phyloP scores from a whole-genome alignment of 2,113 vertebrate genomes.

The Maccullochella peelii region DNA sequence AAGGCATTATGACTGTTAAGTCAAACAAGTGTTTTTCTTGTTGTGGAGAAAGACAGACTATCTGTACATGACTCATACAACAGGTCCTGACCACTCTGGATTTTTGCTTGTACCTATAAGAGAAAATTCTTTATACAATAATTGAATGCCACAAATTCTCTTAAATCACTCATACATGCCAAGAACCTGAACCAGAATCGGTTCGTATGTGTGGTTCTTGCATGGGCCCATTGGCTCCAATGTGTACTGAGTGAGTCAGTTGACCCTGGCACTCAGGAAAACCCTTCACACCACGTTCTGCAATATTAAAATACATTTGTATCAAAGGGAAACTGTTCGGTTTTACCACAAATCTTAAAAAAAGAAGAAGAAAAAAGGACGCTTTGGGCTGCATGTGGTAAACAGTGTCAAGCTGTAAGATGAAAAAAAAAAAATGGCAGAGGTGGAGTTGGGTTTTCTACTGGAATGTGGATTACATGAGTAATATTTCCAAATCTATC shows the following conservation, averaged over 20 bases:
- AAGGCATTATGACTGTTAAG: neutral
- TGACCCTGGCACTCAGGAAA: slow-evolving; percentile 27
- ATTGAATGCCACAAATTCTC: neutral
- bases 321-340: slow-evolving; percentile 35
- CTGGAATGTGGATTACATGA: slow-evolving; percentile 65
- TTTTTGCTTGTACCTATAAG: neutral
- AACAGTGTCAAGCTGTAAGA: slow-evolving; percentile 51
- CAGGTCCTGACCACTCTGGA: neutral
- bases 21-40: neutral
- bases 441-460: slow-evolving; percentile 41
- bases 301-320: slow-evolving; percentile 39
- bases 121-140: neutral
- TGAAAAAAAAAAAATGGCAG: slow-evolving; percentile 30
- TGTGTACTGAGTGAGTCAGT: slow-evolving; percentile 34
- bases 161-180: neutral
- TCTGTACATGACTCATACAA: too few species aligned
- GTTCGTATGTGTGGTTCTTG: neutral
- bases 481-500: slow-evolving; percentile 72
- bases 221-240: slow-evolving; percentile 6
- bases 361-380: neutral
- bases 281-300: slow-evolving; percentile 13
- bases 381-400: slow-evolving; percentile 39
- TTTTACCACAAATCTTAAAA: slow-evolving; percentile 35
- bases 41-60: neutral
- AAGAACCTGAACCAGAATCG: neutral